Base-by-base conservation (phyloP, 2,888 invertebrate species). In the Halocaridina rubra region DNA sequence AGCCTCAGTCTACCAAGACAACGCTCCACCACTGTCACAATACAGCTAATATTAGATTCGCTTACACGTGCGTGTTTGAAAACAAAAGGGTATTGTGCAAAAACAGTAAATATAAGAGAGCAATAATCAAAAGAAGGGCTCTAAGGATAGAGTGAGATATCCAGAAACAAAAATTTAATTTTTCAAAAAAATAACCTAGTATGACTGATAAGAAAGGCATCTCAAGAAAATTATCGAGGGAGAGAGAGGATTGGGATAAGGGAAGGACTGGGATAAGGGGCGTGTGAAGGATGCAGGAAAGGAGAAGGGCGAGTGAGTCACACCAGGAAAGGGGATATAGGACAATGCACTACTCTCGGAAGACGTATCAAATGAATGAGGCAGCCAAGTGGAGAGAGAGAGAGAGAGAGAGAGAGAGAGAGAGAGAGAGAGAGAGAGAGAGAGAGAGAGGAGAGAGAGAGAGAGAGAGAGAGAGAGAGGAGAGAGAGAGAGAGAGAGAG, bases 351-450 rank as follows among this genome's bases (percentile, higher is more conserved):
- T 2, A 30, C 1, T 30, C 5, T 16, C 3, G 16, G 30, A 69
- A 3, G 19, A 2, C 10, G 30, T 16, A 2, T 16, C 1, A 10
- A 7, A 69, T 4, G 10, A 2, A 22, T 29, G 29, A n/a, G 27
- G 22, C 19, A 75, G 75, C 22, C 46, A 74, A 27, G 46, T 29
- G 46, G 33, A 33, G 46, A 33, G 74, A 74, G 46, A 16, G 64
- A 64, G 5, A 64, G 5, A 64, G 5, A 64, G 64, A 64, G 64
- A 64, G 64, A 64, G 64, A 64, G 64, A 64, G 64, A 64, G 64
- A 64, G 64, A 64, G 64, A 64, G 64, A 64, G 64, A 64, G 64
- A 64, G 64, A 74, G 74, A 74, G 74, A 74, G 74, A 74, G 74
- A 74, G 74, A 74, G 74, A 74, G 74, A 74, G 64, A 64, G 61